These are phyloP conservation scores for Villa cingulata DNA, from an alignment of 2,888 invertebrate species.

Conservation along the genomic window DNA sequence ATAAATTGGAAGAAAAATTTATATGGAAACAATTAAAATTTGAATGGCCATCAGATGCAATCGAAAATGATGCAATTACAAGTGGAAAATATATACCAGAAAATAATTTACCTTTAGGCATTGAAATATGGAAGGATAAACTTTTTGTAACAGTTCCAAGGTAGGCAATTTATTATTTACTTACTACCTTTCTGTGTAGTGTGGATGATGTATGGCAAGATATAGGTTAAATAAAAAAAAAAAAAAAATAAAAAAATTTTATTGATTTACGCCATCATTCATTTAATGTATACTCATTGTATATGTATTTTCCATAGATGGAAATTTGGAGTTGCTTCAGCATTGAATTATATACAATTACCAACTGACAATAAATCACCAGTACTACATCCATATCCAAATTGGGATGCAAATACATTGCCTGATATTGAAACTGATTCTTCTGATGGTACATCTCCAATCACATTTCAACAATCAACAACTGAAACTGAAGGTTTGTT, in stretches of 20 bases:
- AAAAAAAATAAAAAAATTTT: background rate
- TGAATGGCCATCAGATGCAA: conserved; percentile 48
- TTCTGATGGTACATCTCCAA: too few species aligned
- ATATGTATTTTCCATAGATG: too few species aligned
- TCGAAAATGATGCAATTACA: conserved; percentile 45
- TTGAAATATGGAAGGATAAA: conserved; percentile 58
- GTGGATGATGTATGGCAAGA: too few species aligned
- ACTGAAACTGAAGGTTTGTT: too few species aligned
- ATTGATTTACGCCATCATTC: too few species aligned
- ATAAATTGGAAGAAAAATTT: conserved; percentile 47
- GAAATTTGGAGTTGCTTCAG: conserved; percentile 56
- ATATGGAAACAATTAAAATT: conserved; percentile 57
- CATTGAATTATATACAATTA: conserved; percentile 52
- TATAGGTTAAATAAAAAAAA: background rate
- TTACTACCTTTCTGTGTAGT: too few species aligned
- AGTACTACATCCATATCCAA: conserved; percentile 59
- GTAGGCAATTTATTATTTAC: conserved; percentile 26
- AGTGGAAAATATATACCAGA: conserved; percentile 46
- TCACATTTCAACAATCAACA: too few species aligned
- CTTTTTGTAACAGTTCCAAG: conserved; percentile 55
- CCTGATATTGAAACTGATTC: conserved; percentile 23
- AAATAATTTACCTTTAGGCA: conserved; percentile 56
- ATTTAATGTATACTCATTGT: too few species aligned
- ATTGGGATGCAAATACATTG: conserved; percentile 64
- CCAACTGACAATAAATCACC: conserved; percentile 50